Evolutionary conservation across 2,888 invertebrate species (phyloP).

Genomic region (Drosophila koepferae): DNA sequence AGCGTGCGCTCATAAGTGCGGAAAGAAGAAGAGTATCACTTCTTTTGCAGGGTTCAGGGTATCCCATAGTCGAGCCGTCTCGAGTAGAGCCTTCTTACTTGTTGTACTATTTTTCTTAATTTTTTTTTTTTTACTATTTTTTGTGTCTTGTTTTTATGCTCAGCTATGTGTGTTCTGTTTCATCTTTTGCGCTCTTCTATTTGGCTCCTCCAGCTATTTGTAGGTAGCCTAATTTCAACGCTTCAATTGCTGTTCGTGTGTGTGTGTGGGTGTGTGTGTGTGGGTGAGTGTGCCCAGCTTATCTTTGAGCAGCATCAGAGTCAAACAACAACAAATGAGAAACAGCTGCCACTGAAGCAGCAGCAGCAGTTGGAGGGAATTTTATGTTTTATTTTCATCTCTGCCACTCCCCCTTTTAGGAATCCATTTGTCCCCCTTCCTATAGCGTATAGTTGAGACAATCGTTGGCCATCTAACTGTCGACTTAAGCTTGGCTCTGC

Average conservation of each 20-base stretch:
- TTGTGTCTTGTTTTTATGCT: background rate
- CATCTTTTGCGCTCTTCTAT: slow-evolving; percentile 2
- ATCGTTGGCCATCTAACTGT: background rate
- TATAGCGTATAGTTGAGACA: slow-evolving; percentile 3
- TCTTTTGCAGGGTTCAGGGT: too few species aligned
- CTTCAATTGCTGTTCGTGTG: slow-evolving; percentile 72
- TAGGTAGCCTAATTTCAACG: slow-evolving; percentile 79
- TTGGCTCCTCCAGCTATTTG: slow-evolving; percentile 50
- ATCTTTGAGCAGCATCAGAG: slow-evolving; percentile 68
- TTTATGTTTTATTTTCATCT: slow-evolving; percentile 1
- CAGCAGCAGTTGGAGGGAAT: slow-evolving; percentile 27
- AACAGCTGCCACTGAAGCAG: slow-evolving; percentile 42
- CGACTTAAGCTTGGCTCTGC: background rate
- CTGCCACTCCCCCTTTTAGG: background rate
- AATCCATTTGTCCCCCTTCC: background rate
- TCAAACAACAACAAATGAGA: slow-evolving; percentile 34
- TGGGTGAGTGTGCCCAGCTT: slow-evolving; percentile 57
- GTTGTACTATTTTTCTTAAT: slow-evolving; percentile 6
- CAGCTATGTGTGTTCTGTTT: background rate
- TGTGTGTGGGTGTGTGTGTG: slow-evolving; percentile 10
- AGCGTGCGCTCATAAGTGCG: too few species aligned
- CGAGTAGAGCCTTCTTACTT: too few species aligned
- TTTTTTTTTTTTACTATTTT: slow-evolving; percentile 8
- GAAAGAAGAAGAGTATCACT: too few species aligned
- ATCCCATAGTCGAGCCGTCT: too few species aligned